Evolutionary conservation across 1,140 invertebrate genomes (phyloP), one percentile per base, ranked within the genome.

Genomic region (Leptinotarsa undecemlineata): DNA sequence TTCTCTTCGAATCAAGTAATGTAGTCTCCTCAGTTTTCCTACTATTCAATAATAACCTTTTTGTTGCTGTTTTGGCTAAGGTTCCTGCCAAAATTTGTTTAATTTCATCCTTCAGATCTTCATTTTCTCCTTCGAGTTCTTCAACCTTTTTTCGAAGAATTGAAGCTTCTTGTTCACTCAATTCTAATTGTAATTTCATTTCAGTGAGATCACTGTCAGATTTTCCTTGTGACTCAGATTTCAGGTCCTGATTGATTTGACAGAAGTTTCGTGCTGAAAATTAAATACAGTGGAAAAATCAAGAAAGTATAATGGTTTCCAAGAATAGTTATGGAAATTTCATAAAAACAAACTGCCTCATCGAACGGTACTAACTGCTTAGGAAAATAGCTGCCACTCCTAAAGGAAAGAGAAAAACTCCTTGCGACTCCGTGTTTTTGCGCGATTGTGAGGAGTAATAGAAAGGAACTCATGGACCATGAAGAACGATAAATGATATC

Each of bases 121-220:
- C 90, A 82, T 93, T 94, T 81, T 95, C 92, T 76, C 90, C 89
- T 86, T 96, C 94, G 72, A 95, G 85, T 78, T 96, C 94, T 85
- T 95, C 93, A 51, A 95, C 90, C 85, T 95, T 96, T 73, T 91
- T 89, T 48, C 94, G 87, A 64, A 96, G 85, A 72, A 95, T 92
- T 19, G 90, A 89, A 63, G 94, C 90, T 88, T 97, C 95, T 88
- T 93, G 92, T 87, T 97, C 95, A 81, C 93, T 93, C n/a, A 97
- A 86, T 85, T 96, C 95, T 48, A 96, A 84, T 76, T 96, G 90
- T 42, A 96, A 86, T 79, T 93, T 90, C 62, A 95, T 82, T 81
- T 95, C 93, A 47, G 90, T 88, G 13, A 91, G 88, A 84, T 94
- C 93, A 78, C 94, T 93, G 84, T 93, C 92, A 82, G 92, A 91